Conservation (phyloP, 2,888 invertebrate species). For the Lordiphosa fenestrarum region DNA sequence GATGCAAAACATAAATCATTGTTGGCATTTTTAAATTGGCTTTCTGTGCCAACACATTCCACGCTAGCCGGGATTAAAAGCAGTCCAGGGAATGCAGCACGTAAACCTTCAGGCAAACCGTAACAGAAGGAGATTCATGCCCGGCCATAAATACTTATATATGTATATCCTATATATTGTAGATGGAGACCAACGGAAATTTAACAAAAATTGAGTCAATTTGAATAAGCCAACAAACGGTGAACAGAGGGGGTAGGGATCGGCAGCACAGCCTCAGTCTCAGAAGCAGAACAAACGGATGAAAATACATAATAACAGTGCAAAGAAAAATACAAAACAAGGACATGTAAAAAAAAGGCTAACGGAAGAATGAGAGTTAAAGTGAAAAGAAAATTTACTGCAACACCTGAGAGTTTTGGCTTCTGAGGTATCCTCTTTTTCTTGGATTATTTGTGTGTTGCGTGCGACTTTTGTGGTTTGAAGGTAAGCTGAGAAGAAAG, state of each 20-base stretch:
- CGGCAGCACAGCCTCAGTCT: slow-evolving; percentile 6
- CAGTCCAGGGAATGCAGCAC: slow-evolving; percentile 32
- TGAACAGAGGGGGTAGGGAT: slow-evolving; percentile 26
- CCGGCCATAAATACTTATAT: slow-evolving; percentile 43
- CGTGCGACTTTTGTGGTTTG: background rate
- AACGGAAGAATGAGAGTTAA: slow-evolving; percentile 21
- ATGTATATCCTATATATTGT: slow-evolving; percentile 12
- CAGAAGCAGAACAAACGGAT: slow-evolving; percentile 16
- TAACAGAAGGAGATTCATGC: slow-evolving; percentile 33
- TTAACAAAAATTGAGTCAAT: slow-evolving; percentile 74
- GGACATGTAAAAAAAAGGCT: slow-evolving; percentile 12
- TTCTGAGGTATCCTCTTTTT: background rate
- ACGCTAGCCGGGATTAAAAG: slow-evolving; percentile 58
- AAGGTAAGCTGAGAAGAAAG: background rate
- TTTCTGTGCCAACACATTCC: slow-evolving; percentile 66
- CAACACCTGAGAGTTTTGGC: slow-evolving; percentile 24
- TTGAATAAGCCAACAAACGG: slow-evolving; percentile 62
- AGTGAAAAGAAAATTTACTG: slow-evolving; percentile 30
- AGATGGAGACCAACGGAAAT: slow-evolving; percentile 56
- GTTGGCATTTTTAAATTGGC: slow-evolving; percentile 79
- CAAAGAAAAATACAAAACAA: slow-evolving; percentile 28
- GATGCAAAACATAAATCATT: slow-evolving; percentile 72
- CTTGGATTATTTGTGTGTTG: background rate
- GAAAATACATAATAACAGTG: slow-evolving; percentile 33
- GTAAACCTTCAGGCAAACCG: slow-evolving; percentile 35